These are phyloP conservation scores for Isurus oxyrinchus DNA, from an alignment of 2,113 vertebrate species.

Conservation along the genomic window DNA sequence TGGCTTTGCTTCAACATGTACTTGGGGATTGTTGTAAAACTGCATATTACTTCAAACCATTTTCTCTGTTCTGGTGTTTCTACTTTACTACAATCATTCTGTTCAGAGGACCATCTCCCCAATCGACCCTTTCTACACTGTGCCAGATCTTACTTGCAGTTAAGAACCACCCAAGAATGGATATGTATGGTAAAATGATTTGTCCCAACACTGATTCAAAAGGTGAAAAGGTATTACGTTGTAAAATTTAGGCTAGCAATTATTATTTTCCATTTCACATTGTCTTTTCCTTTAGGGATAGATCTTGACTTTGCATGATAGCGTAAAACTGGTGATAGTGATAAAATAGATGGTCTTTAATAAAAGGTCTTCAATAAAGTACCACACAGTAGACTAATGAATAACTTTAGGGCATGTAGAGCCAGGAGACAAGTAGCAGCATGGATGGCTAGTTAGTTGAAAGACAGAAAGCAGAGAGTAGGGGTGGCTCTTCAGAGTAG, in stretches of 20 bases:
- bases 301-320: background rate
- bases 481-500: background rate
- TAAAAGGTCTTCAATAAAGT: background rate
- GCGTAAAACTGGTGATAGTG: background rate
- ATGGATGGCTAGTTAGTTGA: background rate
- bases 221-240: background rate
- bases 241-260: background rate
- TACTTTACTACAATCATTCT: background rate
- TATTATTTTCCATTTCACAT: background rate
- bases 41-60: background rate
- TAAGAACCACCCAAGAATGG: background rate
- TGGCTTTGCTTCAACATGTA: background rate
- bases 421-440: background rate
- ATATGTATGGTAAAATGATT: background rate
- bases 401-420: background rate
- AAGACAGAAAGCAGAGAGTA: background rate
- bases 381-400: background rate
- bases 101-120: background rate
- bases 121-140: background rate
- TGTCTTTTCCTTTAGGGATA: background rate
- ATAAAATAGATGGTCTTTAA: background rate
- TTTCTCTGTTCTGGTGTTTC: background rate
- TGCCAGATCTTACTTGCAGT: background rate
- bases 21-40: background rate
- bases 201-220: background rate